Percentiles rank a stretch among this genome's conserved stretches.
phyloP scores from a whole-genome alignment of 2,888 invertebrate species.

The Ichneumoninae sp. region DNA sequence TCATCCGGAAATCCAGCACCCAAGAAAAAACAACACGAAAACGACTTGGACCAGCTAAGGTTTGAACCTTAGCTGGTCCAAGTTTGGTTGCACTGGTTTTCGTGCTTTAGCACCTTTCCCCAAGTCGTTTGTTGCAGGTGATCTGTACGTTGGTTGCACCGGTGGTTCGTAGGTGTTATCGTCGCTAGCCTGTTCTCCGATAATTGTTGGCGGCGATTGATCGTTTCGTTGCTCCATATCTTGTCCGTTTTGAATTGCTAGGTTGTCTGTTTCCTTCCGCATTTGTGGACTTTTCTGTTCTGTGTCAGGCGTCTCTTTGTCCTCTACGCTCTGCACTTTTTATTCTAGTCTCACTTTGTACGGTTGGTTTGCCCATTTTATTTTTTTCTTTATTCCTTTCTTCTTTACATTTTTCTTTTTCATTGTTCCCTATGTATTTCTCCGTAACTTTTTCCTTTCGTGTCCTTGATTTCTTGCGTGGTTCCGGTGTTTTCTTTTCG shows the following conservation, averaged over 20 bases:
- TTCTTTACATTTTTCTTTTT: background rate
- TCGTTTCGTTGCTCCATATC: background rate
- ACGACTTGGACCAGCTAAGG: background rate
- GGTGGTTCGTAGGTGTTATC: background rate
- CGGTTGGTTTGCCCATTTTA: background rate
- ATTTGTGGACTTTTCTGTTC: background rate
- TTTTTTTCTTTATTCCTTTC: background rate
- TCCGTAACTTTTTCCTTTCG: constrained; percentile 16
- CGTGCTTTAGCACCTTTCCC: background rate
- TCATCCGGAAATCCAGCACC: background rate
- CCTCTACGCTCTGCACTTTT: background rate
- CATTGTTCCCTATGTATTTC: background rate
- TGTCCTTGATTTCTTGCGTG: too few species aligned
- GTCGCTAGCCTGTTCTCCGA: background rate
- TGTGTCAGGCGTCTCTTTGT: background rate
- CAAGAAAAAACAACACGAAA: background rate
- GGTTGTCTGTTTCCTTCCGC: background rate
- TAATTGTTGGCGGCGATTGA: background rate
- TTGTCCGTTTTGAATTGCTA: background rate
- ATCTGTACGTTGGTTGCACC: background rate
- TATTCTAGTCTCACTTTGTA: background rate
- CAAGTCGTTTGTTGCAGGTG: background rate
- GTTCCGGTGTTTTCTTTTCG: too few species aligned
- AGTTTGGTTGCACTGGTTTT: background rate
- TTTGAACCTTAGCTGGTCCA: background rate